Base-by-base conservation (phyloP, 1,140 invertebrate genomes). In the Oppia nitens region DNA sequence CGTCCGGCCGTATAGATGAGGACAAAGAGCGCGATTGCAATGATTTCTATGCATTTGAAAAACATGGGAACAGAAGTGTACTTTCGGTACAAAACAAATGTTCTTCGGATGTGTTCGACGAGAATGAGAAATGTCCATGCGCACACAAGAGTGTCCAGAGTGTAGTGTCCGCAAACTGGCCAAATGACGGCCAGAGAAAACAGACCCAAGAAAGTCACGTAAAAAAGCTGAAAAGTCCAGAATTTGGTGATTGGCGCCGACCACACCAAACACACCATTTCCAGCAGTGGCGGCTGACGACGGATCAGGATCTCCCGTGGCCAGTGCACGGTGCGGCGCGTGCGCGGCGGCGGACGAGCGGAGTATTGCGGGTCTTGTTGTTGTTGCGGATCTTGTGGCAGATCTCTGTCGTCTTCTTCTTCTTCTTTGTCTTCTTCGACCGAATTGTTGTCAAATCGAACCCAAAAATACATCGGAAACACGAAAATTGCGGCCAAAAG, bases 401-500 rank as follows among this genome's bases (percentile, higher is more conserved):
- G 4, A n/a, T 53, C 50, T 53, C 26, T 20, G 24, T 53, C 57
- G 11, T 53, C 50, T 54, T 47, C 45, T 48, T 47, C 20, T 28
- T 32, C 20, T 47, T 49, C 53, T 14, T 60, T 29, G 9, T 50
- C 29, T 29, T 48, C 55, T 32, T 29, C 57, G 14, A 51, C 49
- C 49, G 49, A 24, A 9, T 47, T n/a, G 11, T 11, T 17, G 21
- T 53, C 40, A 59, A 61, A 73, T 9, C 62, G 60, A 24, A 74
- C 69, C 72, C 72, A 75, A 2, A 72, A 61, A 56, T 70, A 74
- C 68, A 74, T 74, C 4, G 73, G 73, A 58, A 74, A 68, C 17
- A 75, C 64, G 6, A 74, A 54, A 58, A 72, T 70, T 3, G 69
- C 71, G 62, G 70, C 71, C 1, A 69, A 57, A 17, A 71, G 63